Evolutionary conservation across 2,797 vertebrate genomes (phyloP), one percentile per base, ranked within the genome.

Genomic region (Crocodylus rhombifer): DNA sequence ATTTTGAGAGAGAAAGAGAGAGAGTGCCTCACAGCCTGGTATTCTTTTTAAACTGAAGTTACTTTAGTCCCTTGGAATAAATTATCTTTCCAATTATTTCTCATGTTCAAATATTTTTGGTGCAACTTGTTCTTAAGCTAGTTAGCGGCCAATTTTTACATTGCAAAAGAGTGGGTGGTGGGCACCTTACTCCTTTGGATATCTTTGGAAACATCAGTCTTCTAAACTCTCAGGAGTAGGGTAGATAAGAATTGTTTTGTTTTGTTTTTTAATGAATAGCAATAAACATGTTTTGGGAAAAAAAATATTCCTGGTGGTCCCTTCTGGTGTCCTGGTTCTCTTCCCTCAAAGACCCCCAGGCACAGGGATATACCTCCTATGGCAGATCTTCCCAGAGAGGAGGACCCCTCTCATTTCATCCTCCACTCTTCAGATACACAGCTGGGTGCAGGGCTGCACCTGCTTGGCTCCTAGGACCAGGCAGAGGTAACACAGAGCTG

Each of bases 81-180:
- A 51, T 60, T 21, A 25, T 56, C 25, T n/a, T 36, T n/a, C 26
- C 14, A 26, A 25, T 30, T 18, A 76, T 36, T 61, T 87, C n/a
- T 56, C n/a, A 67, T 18, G 5, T 33, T 23, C 14, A 28, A 7
- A 76, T 15, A 12, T 36, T 69, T 69, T 36, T 30, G 67, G 67
- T 69, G 18, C 33, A 69, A 69, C 23, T 21, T 69, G 20, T 69
- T 13, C n/a, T 36, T 69, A 60, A 62, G 61, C 15, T 78, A 21
- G 6, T 16, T 56, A 62, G 28, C 1, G 1, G 2, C 75, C 69
- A 56, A 42, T 15, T 17, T 26, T 62, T 33, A 5, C 0, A 4
- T 14, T 36, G 65, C 33, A 14, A 60, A 21, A n/a, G 67, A 13
- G 21, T 62, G 42, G 57, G 28, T 57, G 33, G 4, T 15, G 26